phyloP scores from a whole-genome alignment of 2,888 invertebrate genomes.

The Hirtodrosophila confusa region DNA sequence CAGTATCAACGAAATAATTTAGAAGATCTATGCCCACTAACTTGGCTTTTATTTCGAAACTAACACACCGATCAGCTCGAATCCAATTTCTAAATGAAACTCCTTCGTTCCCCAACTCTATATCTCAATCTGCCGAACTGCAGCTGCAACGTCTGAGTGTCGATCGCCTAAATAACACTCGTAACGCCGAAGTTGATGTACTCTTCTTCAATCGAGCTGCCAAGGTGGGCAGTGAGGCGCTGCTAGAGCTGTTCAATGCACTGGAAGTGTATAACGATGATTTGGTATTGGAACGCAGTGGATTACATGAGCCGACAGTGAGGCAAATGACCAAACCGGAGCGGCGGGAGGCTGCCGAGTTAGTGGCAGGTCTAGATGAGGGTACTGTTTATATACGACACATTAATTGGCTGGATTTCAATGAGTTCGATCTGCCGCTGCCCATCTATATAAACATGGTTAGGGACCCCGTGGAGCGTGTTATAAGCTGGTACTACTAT shows the following conservation, averaged over 20 bases:
- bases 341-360: constrained; percentile 50
- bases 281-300: constrained; percentile 53
- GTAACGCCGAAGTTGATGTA: constrained; percentile 88
- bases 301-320: constrained; percentile 17
- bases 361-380: constrained; percentile 88
- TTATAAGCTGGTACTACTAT: constrained; percentile 96
- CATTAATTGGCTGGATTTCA: constrained; percentile 92
- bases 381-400: constrained; percentile 94
- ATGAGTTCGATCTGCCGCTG: constrained; percentile 90
- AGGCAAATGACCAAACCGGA: constrained; percentile 37
- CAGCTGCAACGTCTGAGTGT: constrained; percentile 65
- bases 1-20: not conserved
- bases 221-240: constrained; percentile 95
- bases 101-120: not conserved
- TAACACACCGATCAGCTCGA: constrained; percentile 14
- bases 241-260: constrained; percentile 87
- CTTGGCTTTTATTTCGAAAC: constrained; percentile 13
- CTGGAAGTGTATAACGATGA: constrained; percentile 56
- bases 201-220: constrained; percentile 95
- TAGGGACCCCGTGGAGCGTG: constrained; percentile 93
- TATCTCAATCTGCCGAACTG: constrained; percentile 4
- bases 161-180: constrained; percentile 89
- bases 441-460: constrained; percentile 93
- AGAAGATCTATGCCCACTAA: constrained; percentile 7
- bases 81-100: constrained; percentile 1